phyloP scores from a whole-genome alignment of 2,888 invertebrate genomes.

The Oligia strigilis region DNA sequence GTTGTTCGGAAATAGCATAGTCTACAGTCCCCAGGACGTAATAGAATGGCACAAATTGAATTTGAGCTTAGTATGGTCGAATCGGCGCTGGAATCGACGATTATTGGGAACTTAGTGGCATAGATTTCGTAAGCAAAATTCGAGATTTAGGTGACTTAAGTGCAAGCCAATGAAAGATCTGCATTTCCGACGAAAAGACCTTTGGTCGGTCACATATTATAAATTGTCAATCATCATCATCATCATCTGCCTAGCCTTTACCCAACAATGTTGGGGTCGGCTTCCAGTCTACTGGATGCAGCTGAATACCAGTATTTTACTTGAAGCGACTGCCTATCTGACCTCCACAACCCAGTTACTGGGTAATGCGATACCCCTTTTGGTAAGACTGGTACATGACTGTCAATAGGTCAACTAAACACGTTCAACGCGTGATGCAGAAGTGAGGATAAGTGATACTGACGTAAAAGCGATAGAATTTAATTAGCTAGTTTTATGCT shows the following conservation, averaged over 20 bases:
- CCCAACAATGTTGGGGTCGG: too few species aligned
- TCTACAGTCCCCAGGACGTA: not conserved
- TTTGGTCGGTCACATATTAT: not conserved
- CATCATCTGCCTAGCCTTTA: too few species aligned
- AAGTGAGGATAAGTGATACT: conserved; percentile 21
- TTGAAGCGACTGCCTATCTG: too few species aligned
- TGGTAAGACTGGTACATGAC: too few species aligned
- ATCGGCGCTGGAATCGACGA: not conserved
- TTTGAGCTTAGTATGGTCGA: conserved; percentile 1
- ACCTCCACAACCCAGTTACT: too few species aligned
- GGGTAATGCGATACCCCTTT: too few species aligned
- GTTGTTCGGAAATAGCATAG: not conserved
- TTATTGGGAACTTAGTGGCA: not conserved
- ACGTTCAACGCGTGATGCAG: conserved; percentile 19
- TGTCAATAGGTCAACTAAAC: conserved; percentile 15
- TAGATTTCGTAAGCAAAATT: not conserved
- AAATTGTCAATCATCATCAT: not conserved
- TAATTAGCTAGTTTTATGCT: conserved; percentile 40
- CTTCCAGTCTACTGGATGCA: too few species aligned
- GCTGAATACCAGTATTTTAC: too few species aligned
- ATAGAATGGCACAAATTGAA: not conserved
- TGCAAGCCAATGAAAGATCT: not conserved
- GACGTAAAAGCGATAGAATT: conserved; percentile 33
- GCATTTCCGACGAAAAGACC: not conserved
- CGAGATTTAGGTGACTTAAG: not conserved